These are phyloP conservation scores for Ctenoplectra terminalis DNA, from an alignment of 1,140 invertebrate genomes.

Conservation along the genomic window DNA sequence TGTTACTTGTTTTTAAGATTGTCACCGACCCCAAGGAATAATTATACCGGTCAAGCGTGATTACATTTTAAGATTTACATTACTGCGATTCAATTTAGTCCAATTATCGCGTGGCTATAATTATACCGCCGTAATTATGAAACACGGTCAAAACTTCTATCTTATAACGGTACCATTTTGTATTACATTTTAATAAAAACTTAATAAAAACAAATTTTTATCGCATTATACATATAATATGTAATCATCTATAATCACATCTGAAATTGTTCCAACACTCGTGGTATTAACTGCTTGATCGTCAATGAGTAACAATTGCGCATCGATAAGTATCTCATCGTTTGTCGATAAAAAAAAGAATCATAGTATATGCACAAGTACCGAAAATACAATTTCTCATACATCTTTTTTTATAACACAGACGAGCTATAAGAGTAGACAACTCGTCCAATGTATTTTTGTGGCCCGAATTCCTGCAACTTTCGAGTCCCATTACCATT, in stretches of 20 bases:
- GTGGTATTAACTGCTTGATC: background rate
- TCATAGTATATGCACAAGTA: too few relatives aligned
- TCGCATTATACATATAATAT: too few relatives aligned
- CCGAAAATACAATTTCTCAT: too few relatives aligned
- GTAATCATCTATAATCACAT: too few relatives aligned
- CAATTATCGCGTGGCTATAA: conserved; percentile 3
- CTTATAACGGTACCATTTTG: conserved; percentile 36
- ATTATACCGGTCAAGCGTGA: background rate
- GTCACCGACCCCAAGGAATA: background rate
- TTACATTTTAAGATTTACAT: background rate
- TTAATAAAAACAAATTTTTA: conserved; percentile 45
- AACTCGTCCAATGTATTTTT: too few relatives aligned
- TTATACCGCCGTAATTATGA: background rate
- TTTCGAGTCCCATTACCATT: too few relatives aligned
- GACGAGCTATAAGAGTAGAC: too few relatives aligned
- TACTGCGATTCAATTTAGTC: background rate
- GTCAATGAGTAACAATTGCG: background rate
- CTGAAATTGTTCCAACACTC: too few relatives aligned
- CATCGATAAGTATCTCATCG: background rate
- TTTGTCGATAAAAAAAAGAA: background rate
- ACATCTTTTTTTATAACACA: too few relatives aligned
- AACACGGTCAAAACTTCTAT: background rate
- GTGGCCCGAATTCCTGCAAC: too few relatives aligned
- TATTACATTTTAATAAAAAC: conserved; percentile 66
- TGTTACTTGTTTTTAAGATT: background rate